Evolutionary conservation across 2,888 invertebrate species (phyloP).

Genomic region (Drosophila gaucha): DNA sequence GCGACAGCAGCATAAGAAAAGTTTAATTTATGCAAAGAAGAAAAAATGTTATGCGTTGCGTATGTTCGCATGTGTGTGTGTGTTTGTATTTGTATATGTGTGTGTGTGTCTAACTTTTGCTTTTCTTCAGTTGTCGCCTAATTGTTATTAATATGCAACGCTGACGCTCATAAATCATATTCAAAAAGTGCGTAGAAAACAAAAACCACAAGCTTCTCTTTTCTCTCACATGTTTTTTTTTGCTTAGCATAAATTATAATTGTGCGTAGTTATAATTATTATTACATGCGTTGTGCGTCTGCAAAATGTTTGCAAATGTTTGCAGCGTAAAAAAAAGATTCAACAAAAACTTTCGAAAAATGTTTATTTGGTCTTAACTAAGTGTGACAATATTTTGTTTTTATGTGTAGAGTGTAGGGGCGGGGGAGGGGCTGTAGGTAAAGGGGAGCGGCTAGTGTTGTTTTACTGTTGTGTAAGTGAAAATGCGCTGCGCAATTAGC

Average conservation of each 20-base stretch:
- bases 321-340: conserved; percentile 28
- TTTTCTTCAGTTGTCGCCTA: conserved; percentile 61
- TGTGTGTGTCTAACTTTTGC: conserved; percentile 61
- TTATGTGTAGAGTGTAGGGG: not conserved
- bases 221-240: not conserved
- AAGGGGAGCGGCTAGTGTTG: conserved; percentile 16
- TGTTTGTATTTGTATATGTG: not conserved
- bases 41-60: conserved; percentile 43
- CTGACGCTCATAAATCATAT: conserved; percentile 70
- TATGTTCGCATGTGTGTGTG: conserved; percentile 6
- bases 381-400: conserved; percentile 40
- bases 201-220: not conserved
- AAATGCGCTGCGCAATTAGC: conserved; percentile 45
- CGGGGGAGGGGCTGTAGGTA: not conserved
- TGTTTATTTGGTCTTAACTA: conserved; percentile 10
- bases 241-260: conserved; percentile 67
- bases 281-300: conserved; percentile 28
- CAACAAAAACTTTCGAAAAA: conserved; percentile 45
- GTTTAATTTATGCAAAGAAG: conserved; percentile 73
- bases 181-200: conserved; percentile 69
- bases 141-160: conserved; percentile 77
- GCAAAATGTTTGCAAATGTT: conserved; percentile 65
- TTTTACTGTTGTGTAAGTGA: conserved; percentile 15
- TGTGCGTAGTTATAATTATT: conserved; percentile 53
- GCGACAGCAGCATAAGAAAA: conserved; percentile 51